A percentile compares a stretch with the other conserved stretches of the same genome.
phyloP scores from a whole-genome alignment of 2,888 invertebrate species.

The Venusia cambrica region DNA sequence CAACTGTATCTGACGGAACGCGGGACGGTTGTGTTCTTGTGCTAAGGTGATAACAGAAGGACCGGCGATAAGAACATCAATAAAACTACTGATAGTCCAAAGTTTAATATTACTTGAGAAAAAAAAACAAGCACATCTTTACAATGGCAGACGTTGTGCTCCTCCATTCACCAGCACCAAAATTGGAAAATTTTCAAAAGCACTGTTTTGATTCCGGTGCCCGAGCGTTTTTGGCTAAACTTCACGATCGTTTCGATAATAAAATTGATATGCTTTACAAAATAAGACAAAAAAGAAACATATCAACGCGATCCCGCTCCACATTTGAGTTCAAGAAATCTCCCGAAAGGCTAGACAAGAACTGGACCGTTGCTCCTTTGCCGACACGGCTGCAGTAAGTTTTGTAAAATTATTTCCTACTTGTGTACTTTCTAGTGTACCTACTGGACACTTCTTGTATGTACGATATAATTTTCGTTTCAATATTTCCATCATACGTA shows the following conservation, averaged over 20 bases:
- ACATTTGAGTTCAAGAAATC: conserved; percentile 65
- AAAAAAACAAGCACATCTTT: not conserved
- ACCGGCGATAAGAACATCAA: conserved; percentile 11
- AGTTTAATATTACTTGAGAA: conserved; percentile 10
- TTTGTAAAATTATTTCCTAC: conserved; percentile 1
- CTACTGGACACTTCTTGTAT: no score
- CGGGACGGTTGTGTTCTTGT: no score
- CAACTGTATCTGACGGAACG: no score
- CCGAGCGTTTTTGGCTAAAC: conserved; percentile 75
- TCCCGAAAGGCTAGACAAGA: conserved; percentile 56
- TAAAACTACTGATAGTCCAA: conserved; percentile 18
- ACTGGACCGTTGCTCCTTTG: conserved; percentile 82
- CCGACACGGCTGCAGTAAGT: conserved; percentile 74
- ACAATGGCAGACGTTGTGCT: conserved; percentile 54
- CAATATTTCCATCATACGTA: no score
- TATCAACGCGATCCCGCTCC: conserved; percentile 42
- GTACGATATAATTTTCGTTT: no score
- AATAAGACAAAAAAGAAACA: conserved; percentile 57
- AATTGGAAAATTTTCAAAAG: conserved; percentile 76
- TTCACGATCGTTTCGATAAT: conserved; percentile 72
- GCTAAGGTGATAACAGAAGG: no score
- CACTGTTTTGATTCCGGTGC: conserved; percentile 80
- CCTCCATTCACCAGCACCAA: conserved; percentile 74
- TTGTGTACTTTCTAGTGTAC: not conserved
- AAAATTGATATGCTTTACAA: conserved; percentile 70